Percentiles rank a stretch among this genome's conserved stretches.
phyloP scores from a whole-genome alignment of 2,113 vertebrate genomes.

The Xiphophorus hellerii region DNA sequence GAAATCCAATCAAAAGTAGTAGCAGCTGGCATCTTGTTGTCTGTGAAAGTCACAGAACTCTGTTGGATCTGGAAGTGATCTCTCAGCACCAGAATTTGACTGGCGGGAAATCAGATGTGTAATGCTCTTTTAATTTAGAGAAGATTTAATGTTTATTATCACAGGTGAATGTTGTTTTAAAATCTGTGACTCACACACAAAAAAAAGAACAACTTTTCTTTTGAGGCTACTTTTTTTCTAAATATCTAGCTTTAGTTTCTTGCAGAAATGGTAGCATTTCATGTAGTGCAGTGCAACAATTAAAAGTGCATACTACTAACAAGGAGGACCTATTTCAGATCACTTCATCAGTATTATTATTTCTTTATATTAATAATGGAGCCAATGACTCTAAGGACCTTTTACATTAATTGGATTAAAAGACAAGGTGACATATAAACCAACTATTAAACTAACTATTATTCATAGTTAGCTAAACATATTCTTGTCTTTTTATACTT shows the following conservation, averaged over 20 bases:
- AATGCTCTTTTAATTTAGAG: slow-evolving; percentile 20
- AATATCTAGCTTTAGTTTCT: not conserved
- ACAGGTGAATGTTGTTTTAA: slow-evolving; percentile 5
- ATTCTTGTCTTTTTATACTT: not conserved
- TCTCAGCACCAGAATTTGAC: slow-evolving; percentile 1
- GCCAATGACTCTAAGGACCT: not conserved
- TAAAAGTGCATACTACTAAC: not conserved
- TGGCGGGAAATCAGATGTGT: slow-evolving; percentile 21
- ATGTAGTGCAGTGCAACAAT: not conserved
- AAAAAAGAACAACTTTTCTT: not conserved
- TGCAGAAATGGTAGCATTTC: not conserved
- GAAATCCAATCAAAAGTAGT: slow-evolving; percentile 68
- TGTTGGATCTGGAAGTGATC: slow-evolving; percentile 47
- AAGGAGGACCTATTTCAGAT: not conserved
- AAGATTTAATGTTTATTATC: slow-evolving; percentile 30
- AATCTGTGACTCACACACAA: slow-evolving; percentile 10
- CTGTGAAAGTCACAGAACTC: slow-evolving; percentile 37
- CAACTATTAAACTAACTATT: not conserved
- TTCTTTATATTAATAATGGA: not conserved
- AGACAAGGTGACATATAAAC: not conserved
- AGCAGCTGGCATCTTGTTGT: slow-evolving; percentile 56
- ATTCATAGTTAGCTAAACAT: too few species aligned
- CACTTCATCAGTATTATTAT: not conserved
- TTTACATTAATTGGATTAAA: not conserved
- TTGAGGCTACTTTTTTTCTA: not conserved